phyloP scores from a whole-genome alignment of 2,797 vertebrate genomes.

The Petrocephalus sullivani region DNA sequence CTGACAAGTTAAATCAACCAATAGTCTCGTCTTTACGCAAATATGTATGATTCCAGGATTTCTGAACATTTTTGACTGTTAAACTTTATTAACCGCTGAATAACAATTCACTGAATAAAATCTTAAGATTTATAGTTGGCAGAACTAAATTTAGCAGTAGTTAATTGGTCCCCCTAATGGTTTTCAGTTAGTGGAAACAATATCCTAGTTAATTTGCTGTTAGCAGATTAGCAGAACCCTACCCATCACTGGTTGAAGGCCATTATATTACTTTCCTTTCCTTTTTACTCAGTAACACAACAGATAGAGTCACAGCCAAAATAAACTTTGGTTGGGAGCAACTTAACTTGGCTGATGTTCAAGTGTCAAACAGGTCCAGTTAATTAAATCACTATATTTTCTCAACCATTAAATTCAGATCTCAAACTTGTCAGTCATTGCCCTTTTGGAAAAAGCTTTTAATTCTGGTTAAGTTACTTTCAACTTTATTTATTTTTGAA shows the following conservation, averaged over 20 bases:
- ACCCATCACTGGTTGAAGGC: not conserved
- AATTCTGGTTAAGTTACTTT: not conserved
- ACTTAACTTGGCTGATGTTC: not conserved
- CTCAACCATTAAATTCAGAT: not conserved
- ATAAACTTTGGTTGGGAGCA: not conserved
- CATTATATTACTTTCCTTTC: not conserved
- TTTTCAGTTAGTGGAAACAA: not conserved
- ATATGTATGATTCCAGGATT: not conserved
- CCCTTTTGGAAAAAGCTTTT: not conserved
- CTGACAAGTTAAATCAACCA: not conserved
- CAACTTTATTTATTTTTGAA: not conserved
- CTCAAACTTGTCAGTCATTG: not conserved
- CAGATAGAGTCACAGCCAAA: not conserved
- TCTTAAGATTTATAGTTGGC: not conserved
- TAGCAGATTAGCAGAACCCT: not conserved
- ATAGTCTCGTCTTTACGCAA: not conserved
- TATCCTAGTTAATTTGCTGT: not conserved
- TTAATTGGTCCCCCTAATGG: not conserved
- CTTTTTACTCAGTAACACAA: not conserved
- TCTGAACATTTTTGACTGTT: not conserved
- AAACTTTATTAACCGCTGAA: not conserved
- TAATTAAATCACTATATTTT: not conserved
- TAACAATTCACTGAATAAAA: not conserved
- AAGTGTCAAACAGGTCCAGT: not conserved
- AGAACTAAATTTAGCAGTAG: not conserved